Evolutionary conservation across 2,113 vertebrate genomes (phyloP).

Genomic region (Pholis gunnellus): DNA sequence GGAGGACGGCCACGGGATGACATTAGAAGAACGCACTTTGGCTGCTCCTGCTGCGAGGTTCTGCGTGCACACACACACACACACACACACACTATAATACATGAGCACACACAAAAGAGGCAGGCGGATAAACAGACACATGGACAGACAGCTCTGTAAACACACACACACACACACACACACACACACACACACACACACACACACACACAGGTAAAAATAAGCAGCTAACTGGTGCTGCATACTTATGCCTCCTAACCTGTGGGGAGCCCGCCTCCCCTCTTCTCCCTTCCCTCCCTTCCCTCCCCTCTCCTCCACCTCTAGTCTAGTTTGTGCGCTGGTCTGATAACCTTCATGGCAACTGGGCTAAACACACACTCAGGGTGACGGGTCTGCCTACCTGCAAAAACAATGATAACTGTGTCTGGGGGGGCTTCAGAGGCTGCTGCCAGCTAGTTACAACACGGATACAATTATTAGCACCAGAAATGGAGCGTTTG

Average conservation of each 20-base stretch:
- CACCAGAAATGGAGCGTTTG: slow-evolving; percentile 33
- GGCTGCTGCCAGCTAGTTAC: slow-evolving; percentile 44
- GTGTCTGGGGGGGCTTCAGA: slow-evolving; percentile 29
- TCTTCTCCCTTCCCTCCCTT: slow-evolving; percentile 31
- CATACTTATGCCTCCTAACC: slow-evolving; percentile 78
- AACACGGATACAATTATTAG: slow-evolving; percentile 32
- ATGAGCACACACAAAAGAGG: slow-evolving; percentile 37
- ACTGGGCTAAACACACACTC: slow-evolving; percentile 71
- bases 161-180: slow-evolving; percentile 38
- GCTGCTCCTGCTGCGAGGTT: slow-evolving; percentile 76
- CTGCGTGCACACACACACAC: slow-evolving; percentile 42
- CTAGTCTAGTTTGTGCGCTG: slow-evolving; percentile 58
- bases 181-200: slow-evolving; percentile 44
- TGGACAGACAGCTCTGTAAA: slow-evolving; percentile 50
- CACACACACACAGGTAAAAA: slow-evolving; percentile 48
- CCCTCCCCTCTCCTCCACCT: slow-evolving; percentile 52
- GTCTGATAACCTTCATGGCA: slow-evolving; percentile 82
- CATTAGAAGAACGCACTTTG: slow-evolving; percentile 77
- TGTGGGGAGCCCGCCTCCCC: slow-evolving; percentile 70
- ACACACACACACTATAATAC: slow-evolving; percentile 29
- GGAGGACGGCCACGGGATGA: slow-evolving; percentile 78
- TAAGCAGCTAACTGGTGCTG: slow-evolving; percentile 59
- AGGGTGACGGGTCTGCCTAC: slow-evolving; percentile 58
- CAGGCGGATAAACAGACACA: slow-evolving; percentile 47
- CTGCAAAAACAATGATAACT: slow-evolving; percentile 78